Conservation (phyloP, 2,888 invertebrate species). For the Micoletzkya japonica region DNA sequence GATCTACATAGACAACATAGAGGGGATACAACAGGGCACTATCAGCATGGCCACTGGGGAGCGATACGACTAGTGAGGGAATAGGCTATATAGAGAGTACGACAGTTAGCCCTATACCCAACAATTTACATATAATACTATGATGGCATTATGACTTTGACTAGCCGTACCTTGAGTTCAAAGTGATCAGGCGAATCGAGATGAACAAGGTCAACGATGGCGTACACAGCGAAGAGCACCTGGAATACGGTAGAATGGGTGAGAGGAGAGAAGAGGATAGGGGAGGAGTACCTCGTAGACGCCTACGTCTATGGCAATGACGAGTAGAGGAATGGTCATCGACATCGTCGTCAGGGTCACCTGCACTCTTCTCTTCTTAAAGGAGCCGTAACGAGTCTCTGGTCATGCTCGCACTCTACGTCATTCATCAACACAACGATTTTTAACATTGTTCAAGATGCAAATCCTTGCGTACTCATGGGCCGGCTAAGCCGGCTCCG, state of each 20-base stretch:
- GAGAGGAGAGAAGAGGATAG: neutral
- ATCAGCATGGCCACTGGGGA: too few relatives aligned
- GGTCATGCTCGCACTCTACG: too few relatives aligned
- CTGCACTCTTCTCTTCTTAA: too few relatives aligned
- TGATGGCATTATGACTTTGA: neutral
- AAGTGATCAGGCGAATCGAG: constrained; percentile 23
- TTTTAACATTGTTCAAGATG: neutral
- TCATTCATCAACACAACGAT: too few relatives aligned
- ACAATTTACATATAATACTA: neutral
- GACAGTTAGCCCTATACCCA: neutral
- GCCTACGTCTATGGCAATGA: constrained; percentile 13
- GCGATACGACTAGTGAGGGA: too few relatives aligned
- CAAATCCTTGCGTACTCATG: neutral
- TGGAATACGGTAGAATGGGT: neutral
- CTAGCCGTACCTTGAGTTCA: constrained; percentile 6
- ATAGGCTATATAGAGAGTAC: too few relatives aligned
- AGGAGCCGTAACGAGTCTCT: too few relatives aligned
- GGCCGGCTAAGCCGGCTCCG: too few relatives aligned
- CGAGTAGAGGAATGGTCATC: neutral
- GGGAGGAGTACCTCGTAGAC: constrained; percentile 14
- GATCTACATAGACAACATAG: too few relatives aligned
- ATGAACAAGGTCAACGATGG: constrained; percentile 7
- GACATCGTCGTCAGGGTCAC: neutral
- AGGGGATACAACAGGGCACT: too few relatives aligned
- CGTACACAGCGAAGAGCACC: constrained; percentile 7